Evolutionary conservation across 1,140 invertebrate species (phyloP).

Genomic region (Drosophila pachea): DNA sequence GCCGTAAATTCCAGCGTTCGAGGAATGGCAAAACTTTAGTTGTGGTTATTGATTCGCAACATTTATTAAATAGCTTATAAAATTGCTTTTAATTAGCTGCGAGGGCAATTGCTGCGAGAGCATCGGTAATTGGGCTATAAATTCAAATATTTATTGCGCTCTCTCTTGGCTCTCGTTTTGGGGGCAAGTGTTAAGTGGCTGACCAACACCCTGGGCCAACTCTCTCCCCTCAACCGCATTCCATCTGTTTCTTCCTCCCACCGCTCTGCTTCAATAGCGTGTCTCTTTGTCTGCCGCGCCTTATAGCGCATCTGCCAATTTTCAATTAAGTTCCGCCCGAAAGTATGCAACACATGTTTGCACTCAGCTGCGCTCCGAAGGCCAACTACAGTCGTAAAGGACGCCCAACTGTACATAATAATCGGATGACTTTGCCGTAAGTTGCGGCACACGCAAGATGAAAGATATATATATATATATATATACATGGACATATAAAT

Average conservation of each 20-base stretch:
- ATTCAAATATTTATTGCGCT: constrained; percentile 64
- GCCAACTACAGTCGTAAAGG: constrained; percentile 23
- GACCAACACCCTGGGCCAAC: no score
- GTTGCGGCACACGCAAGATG: constrained; percentile 21
- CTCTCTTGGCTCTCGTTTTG: not conserved
- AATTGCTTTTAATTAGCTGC: constrained; percentile 59
- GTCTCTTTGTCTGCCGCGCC: not conserved
- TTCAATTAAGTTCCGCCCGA: constrained; percentile 56
- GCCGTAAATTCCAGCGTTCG: no score
- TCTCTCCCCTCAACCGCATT: no score
- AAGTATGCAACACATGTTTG: constrained; percentile 50
- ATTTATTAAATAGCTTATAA: constrained; percentile 51
- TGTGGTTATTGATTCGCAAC: constrained; percentile 9
- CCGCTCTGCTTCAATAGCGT: not conserved
- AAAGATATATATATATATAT: constrained; percentile 13
- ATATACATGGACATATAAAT: not conserved
- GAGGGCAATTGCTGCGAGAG: not conserved
- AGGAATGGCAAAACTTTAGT: no score
- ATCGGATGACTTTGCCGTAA: constrained; percentile 31
- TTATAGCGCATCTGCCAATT: constrained; percentile 31
- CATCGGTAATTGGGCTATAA: constrained; percentile 59
- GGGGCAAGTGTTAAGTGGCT: constrained; percentile 43
- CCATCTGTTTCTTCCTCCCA: not conserved
- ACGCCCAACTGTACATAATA: constrained; percentile 35
- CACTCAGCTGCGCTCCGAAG: constrained; percentile 32